Evolutionary conservation across 2,113 vertebrate species (phyloP).

Genomic region (Semnornis frantzii): DNA sequence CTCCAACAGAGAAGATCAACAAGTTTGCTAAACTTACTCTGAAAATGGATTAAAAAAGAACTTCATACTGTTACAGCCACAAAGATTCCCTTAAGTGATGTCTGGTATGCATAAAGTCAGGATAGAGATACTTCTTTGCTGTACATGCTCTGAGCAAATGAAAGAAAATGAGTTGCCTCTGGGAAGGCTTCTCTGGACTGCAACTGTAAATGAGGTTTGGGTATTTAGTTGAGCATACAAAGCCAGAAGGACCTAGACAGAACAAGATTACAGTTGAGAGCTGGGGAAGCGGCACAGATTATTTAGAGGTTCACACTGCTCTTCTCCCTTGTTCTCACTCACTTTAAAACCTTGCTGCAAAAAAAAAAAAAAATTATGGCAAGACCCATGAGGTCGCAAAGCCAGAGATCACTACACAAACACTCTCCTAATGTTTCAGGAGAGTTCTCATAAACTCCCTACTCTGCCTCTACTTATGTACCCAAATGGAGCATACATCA

Average conservation of each 20-base stretch:
- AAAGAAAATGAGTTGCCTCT: conserved; percentile 11
- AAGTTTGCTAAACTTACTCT: not conserved
- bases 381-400: not conserved
- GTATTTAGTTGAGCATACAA: not conserved
- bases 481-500: not conserved
- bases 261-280: not conserved
- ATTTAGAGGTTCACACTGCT: not conserved
- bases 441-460: not conserved
- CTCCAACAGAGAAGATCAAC: not conserved
- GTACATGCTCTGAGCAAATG: not conserved
- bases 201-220: not conserved
- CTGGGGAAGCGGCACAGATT: not conserved
- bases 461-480: not conserved
- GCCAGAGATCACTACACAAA: not conserved
- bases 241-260: not conserved
- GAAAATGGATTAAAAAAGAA: not conserved
- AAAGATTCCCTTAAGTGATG: not conserved
- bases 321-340: not conserved
- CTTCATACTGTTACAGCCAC: not conserved
- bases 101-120: not conserved
- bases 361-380: not conserved
- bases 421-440: not conserved
- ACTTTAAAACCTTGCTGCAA: not conserved
- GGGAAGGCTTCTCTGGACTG: not conserved
- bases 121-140: not conserved